Evolutionary conservation across 2,888 invertebrate species (phyloP), one percentile per base, ranked within the genome.

Genomic region (Acrobasis repandana): DNA sequence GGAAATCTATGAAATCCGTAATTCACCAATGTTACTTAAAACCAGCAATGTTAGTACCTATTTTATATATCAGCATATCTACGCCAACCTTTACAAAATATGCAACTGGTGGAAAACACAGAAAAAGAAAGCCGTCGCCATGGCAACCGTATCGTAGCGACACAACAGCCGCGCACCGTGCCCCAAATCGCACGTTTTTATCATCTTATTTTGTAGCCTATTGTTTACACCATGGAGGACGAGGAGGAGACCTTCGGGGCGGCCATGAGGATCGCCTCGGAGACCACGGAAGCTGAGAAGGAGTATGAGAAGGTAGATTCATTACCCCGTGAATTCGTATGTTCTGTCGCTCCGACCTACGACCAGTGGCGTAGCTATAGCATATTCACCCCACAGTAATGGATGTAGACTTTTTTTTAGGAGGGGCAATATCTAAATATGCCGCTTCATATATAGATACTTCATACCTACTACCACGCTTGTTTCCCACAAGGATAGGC

Each of bases 201-300:
- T 47, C 63, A 60, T 66, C 50, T 59, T 57, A 48, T 66, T 66
- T 64, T 60, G 52, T 64, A 61, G n/a, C 16, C 56, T 62, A 46
- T 36, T 57, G 34, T 56, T 59, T 61, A 52, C 4, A 63, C 70
- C 28, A 81, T 79, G 73, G 81, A 83, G 8, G 86, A 86, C 0
- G 88, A 85, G 0, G 88, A 85, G 0, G 88, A 85, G 10, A 67
- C 76, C 8, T 90, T 90, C 63, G 86, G 80, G 0, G 79, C 67
- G 9, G 83, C 81, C 50, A 74, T 82, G 61, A 67, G 73, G 47
- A 77, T 89, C 34, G 91, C 80, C 50, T 88, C 90, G 0, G 92
- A 90, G 63, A 84, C 83, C 4, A 90, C 92, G 0, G 92, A 90
- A 63, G 89, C 90, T 0, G 92, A 92, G 58, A 88, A 77, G 64